Base-by-base conservation (phyloP, 2,113 vertebrate species). In the Arenaria interpres region DNA sequence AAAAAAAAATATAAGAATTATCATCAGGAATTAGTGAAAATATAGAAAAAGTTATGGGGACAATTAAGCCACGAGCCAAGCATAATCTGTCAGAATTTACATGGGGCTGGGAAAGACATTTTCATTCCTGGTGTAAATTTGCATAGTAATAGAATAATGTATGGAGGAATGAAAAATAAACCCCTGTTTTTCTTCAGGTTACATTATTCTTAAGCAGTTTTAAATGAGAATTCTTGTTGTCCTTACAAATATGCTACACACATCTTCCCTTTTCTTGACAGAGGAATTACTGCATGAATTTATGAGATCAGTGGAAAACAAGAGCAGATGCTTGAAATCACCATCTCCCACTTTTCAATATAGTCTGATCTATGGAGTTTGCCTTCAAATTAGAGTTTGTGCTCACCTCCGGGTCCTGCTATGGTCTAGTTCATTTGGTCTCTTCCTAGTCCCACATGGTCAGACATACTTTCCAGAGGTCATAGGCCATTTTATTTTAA, bases 401-500 rank as follows among this genome's bases (percentile, higher is more conserved):
- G 56, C 48, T 91, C 14, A 79, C 23, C 69, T 79, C 69, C 33
- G 28, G 48, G 45, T 53, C 83, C 80, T 76, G 67, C 63, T 41
- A 9, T 35, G 13, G 88, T 87, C 39, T 84, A 74, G 43, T 48
- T 93, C 69, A 21, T 30, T 64, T 57, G 66, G 69, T 84, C 51
- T 90, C 68, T 94, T 45, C 60, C 77, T 45, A 79, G 14, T 95
- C 94, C 93, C 95, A 89, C n/a, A 27, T 93, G 86, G 86, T 93
- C 94, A 96, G 91, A 63, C 89, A 87, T 6, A 95, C 69, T 91
- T 96, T 94, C 11, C 3, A 37, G 84, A 82, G 86, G 95, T 92
- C 90, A 89, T 1, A 91, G 62, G 89, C 73, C 91, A 78, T 64
- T 93, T 90, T 87, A 93, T 95, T 95, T 95, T 95, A 92, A 95